Evolutionary conservation across 2,888 invertebrate species (phyloP), one percentile per base, ranked within the genome.

Genomic region (Heteropelma amictum): DNA sequence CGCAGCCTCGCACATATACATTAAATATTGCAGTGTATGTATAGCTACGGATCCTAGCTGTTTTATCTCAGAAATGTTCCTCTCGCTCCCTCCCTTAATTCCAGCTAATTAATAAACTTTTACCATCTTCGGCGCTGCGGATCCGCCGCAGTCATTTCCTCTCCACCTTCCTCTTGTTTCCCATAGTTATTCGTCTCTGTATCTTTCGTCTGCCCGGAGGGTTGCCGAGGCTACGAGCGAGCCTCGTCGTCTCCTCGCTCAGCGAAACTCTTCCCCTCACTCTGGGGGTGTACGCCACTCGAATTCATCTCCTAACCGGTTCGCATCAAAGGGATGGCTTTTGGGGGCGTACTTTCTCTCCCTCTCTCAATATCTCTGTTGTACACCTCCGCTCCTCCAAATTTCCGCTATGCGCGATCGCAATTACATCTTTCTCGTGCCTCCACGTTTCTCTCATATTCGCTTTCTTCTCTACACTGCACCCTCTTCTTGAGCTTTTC

Each of bases 91-190:
- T 81, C 81, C 81, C 83, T 83, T 85, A 85, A 86, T 86, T 85
- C 84, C 80, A 79, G 84, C 85, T 86, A 86, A 86, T 86, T 86
- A 86, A 86, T 86, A 86, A 86, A 86, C 86, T 86, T 86, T 86
- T 82, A 82, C 80, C 83, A 82, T 83, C 83, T 84, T 81, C 71
- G 69, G 53, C 42, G 53, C 49, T 51, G 54, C 70, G 70, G 49
- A 70, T 69, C 58, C 33, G 42, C 47, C 56, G 35, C n/a, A 38
- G 70, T 30, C 28, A 61, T 70, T 64, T 54, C 47, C 70, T 58
- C 47, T 53, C 68, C 49, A 7, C 23, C 12, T 23, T 38, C 23
- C 70, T 33, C 61, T 69, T 75, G 26, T 49, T 40, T 40, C 14
- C n/a, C n/a, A n/a, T 21, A 49, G 21, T 49, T 33, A 49, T 68